Percentiles rank a stretch among this genome's conserved stretches.
Evolutionary conservation across 2,888 invertebrate genomes (phyloP).

Genomic region (Hipparchia semele): DNA sequence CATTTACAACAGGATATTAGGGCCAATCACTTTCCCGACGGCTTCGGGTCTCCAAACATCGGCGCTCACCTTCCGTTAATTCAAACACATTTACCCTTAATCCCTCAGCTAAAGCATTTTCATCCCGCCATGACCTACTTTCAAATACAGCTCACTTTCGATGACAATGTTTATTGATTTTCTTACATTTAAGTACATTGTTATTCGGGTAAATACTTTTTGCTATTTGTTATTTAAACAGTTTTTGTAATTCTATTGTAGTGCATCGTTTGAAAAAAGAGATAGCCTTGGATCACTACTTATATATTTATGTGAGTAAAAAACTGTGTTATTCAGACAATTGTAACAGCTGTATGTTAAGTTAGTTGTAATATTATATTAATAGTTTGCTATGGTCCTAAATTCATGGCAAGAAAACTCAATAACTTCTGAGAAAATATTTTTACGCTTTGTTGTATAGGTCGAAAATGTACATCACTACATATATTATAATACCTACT

Average conservation of each 20-base stretch:
- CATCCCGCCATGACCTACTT: constrained; percentile 45
- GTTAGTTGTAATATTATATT: too few species aligned
- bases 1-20: constrained; percentile 10
- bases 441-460: too few species aligned
- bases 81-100: constrained; percentile 38
- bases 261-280: not conserved
- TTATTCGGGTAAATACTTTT: constrained; percentile 6
- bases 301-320: not conserved
- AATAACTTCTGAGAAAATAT: too few species aligned
- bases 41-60: constrained; percentile 20
- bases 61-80: constrained; percentile 34
- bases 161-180: constrained; percentile 44
- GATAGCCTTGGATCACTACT: too few species aligned
- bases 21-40: constrained; percentile 23
- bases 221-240: not conserved
- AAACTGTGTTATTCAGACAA: not conserved
- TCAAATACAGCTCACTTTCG: constrained; percentile 38
- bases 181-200: constrained; percentile 22
- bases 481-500: too few species aligned
- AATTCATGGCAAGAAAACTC: too few species aligned
- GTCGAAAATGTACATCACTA: too few species aligned
- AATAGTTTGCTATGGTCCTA: too few species aligned
- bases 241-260: not conserved
- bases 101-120: constrained; percentile 34
- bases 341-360: too few species aligned